phyloP scores from a whole-genome alignment of 2,113 vertebrate species.

The Sigmodon hispidus region DNA sequence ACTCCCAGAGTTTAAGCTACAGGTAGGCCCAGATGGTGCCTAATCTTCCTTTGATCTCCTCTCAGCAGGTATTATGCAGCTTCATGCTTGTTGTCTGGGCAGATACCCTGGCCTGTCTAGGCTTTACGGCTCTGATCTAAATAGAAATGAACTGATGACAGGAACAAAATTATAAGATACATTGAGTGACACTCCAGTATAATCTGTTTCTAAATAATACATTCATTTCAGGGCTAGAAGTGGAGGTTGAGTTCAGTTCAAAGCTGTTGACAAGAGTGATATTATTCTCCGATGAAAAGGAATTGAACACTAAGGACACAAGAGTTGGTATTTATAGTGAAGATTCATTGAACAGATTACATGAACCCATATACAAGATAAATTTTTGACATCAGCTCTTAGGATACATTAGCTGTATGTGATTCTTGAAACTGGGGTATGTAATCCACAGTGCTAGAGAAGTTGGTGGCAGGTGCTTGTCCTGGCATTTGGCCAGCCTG shows the following conservation, averaged over 20 bases:
- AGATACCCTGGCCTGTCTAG: background rate
- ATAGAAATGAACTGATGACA: background rate
- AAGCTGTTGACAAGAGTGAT: background rate
- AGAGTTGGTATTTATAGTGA: background rate
- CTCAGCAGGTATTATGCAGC: background rate
- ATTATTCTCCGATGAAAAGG: background rate
- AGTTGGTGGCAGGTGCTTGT: background rate
- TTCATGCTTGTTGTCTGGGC: background rate
- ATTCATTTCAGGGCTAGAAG: background rate
- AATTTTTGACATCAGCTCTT: background rate
- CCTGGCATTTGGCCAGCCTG: background rate
- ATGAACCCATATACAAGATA: background rate
- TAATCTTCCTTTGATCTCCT: background rate
- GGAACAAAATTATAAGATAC: background rate
- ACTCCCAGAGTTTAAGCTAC: background rate
- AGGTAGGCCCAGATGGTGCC: background rate
- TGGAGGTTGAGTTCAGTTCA: background rate
- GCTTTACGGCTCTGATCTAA: background rate
- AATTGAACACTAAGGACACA: background rate
- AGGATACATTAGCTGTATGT: background rate
- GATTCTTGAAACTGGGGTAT: background rate
- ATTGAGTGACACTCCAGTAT: conserved; percentile 4
- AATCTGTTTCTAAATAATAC: background rate
- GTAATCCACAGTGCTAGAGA: background rate
- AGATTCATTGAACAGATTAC: background rate